Base-by-base conservation (phyloP, 2,888 invertebrate genomes). In the Catocala sponsa region DNA sequence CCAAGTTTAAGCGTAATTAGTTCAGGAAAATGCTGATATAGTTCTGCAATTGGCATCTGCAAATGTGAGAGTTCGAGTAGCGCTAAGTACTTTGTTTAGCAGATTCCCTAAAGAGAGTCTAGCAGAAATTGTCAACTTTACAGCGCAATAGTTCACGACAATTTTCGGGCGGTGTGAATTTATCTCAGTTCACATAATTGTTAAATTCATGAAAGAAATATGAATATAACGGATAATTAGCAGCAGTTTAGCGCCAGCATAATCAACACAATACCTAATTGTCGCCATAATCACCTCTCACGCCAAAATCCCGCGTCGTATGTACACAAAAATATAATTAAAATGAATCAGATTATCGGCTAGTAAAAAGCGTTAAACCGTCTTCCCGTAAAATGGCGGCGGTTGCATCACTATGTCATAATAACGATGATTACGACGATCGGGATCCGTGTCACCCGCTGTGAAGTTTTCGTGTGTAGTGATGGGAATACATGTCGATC, bases 351-450 rank as follows among this genome's bases (percentile, higher is more conserved):
- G 73, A 74, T 74, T 78, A 71, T 70, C 71, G 70, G 63, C 58
- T 57, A 64, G 69, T 74, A 86, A 85, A 86, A 88, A 81, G 74
- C 62, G 78, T 70, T 77, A 75, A 79, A 70, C 68, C 83, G 75
- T 82, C 86, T 85, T 86, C 82, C 85, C 84, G 80, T 79, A 79
- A 83, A 74, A 81, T 81, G 80, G 76, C 78, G 79, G 48, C 57
- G 32, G 72, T 89, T 89, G 81, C 87, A 78, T 86, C 85, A 88
- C 78, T 73, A 83, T 84, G 82, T 74, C 84, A 86, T 87, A 88
- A 87, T 86, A 81, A 80, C 81, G 79, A 84, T 85, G 82, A 83
- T 87, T 66, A 76, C 68, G 62, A 52, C 59, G 58, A 38, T 7
- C 69, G 72, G 76, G 83, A 86, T 85, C 81, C 85, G 82, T 88